A percentile compares a stretch with the other conserved stretches of the same genome.
These are phyloP conservation scores for Pyrrhosoma nymphula DNA, from an alignment of 2,888 invertebrate genomes.

Conservation along the genomic window DNA sequence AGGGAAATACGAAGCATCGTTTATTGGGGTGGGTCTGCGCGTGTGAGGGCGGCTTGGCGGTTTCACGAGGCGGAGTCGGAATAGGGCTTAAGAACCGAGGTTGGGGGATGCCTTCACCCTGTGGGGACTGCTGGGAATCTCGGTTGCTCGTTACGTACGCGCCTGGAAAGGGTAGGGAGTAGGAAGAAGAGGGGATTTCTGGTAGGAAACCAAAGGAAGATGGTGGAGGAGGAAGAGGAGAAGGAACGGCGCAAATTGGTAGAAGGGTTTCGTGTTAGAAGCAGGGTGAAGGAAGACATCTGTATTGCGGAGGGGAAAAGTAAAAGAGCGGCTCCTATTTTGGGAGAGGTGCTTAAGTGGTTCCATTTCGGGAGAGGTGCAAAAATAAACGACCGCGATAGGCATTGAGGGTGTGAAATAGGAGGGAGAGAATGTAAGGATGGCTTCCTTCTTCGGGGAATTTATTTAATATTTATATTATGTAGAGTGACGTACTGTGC, in stretches of 20 bases:
- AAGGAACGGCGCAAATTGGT: background rate
- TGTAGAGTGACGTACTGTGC: too few species aligned
- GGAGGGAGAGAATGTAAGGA: background rate
- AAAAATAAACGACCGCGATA: conserved; percentile 9
- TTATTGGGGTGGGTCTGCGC: background rate
- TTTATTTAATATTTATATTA: background rate
- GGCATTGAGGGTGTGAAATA: background rate
- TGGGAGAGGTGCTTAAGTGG: background rate
- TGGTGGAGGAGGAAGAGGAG: background rate
- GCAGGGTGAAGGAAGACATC: background rate
- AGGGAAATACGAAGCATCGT: background rate
- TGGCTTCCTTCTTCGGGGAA: background rate
- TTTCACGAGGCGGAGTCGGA: background rate
- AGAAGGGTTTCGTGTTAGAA: background rate
- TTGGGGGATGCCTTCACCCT: background rate
- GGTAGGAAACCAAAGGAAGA: background rate
- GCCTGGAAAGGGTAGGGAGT: background rate
- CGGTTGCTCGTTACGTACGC: conserved; percentile 7
- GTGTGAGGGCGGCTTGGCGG: background rate
- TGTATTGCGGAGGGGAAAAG: too few species aligned
- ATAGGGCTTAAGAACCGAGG: background rate
- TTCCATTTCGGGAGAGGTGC: background rate
- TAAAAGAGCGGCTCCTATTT: background rate
- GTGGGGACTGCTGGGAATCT: background rate
- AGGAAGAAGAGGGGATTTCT: background rate